These are phyloP conservation scores for Lasioglossum villosulum DNA, from an alignment of 2,888 invertebrate species.

Conservation along the genomic window DNA sequence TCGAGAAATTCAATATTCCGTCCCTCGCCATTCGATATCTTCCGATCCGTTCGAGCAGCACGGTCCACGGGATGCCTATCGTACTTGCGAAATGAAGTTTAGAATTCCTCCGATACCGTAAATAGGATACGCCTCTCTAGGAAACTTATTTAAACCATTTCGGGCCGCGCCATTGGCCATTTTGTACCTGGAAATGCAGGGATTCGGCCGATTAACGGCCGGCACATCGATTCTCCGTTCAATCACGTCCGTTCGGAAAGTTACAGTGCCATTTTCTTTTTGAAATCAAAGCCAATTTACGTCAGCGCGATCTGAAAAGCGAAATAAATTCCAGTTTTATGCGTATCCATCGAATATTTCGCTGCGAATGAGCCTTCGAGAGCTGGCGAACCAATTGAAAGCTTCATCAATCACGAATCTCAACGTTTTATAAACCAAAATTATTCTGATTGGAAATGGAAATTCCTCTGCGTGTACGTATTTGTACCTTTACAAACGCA, in stretches of 20 bases:
- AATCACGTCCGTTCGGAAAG: background rate
- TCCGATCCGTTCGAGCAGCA: slow-evolving; percentile 46
- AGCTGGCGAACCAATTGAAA: background rate
- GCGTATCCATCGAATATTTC: background rate
- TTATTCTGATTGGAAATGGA: background rate
- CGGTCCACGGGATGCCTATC: slow-evolving; percentile 54
- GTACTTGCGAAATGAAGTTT: slow-evolving; percentile 61
- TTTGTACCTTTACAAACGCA: background rate
- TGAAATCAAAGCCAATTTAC: background rate
- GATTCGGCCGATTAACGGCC: slow-evolving; percentile 1
- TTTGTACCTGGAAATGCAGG: background rate
- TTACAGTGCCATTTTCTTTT: background rate
- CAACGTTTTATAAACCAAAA: background rate
- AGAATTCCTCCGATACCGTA: slow-evolving; percentile 53
- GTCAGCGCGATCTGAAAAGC: background rate
- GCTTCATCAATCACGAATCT: background rate
- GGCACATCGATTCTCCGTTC: background rate
- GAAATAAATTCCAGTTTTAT: background rate
- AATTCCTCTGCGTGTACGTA: background rate
- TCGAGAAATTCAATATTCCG: slow-evolving; percentile 65
- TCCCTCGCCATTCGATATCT: slow-evolving; percentile 63
- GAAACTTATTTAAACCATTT: slow-evolving; percentile 43
- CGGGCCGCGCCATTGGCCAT: background rate
- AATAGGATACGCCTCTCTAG: slow-evolving; percentile 39
- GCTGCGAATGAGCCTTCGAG: background rate